These are phyloP conservation scores for Sabatieria punctata DNA, from an alignment of 2,888 invertebrate species.

Conservation along the genomic window DNA sequence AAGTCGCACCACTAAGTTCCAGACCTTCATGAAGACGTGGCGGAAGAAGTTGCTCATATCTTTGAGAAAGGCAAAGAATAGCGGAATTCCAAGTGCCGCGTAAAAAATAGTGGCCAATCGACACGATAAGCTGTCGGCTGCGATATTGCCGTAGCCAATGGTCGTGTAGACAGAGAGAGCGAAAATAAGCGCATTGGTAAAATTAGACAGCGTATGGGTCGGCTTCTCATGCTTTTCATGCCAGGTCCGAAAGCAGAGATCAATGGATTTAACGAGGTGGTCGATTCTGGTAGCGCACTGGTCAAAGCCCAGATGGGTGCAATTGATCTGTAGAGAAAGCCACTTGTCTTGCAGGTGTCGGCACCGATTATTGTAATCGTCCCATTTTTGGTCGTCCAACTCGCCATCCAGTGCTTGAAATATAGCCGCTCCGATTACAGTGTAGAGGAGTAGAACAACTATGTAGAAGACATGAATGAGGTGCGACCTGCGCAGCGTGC, in stretches of 20 bases:
- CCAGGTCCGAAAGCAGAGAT: conserved; percentile 18
- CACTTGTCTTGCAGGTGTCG: conserved; percentile 6
- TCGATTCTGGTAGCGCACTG: not conserved
- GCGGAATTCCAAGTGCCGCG: conserved; percentile 18
- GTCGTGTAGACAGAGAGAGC: conserved; percentile 24
- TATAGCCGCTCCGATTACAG: conserved; percentile 18
- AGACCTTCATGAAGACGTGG: not conserved
- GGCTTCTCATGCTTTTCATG: conserved; percentile 15
- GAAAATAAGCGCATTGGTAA: conserved; percentile 21
- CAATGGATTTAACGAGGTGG: conserved; percentile 11
- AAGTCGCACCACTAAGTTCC: not conserved
- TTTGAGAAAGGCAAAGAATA: conserved; percentile 26
- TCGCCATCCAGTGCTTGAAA: conserved; percentile 20
- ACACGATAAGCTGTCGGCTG: conserved; percentile 17
- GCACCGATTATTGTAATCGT: conserved; percentile 16
- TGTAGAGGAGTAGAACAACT: conserved; percentile 19
- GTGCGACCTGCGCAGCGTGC: conserved; percentile 5
- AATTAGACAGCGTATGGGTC: conserved; percentile 20
- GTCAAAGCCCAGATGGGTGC: not conserved
- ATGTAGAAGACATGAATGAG: conserved; percentile 20
- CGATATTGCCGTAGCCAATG: conserved; percentile 23
- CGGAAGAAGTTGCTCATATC: conserved; percentile 4
- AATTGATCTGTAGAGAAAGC: not conserved
- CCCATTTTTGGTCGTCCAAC: conserved; percentile 15
- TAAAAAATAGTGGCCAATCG: conserved; percentile 20